Base-by-base conservation (phyloP, 2,797 vertebrate genomes). In the Neosalanx taihuensis region DNA sequence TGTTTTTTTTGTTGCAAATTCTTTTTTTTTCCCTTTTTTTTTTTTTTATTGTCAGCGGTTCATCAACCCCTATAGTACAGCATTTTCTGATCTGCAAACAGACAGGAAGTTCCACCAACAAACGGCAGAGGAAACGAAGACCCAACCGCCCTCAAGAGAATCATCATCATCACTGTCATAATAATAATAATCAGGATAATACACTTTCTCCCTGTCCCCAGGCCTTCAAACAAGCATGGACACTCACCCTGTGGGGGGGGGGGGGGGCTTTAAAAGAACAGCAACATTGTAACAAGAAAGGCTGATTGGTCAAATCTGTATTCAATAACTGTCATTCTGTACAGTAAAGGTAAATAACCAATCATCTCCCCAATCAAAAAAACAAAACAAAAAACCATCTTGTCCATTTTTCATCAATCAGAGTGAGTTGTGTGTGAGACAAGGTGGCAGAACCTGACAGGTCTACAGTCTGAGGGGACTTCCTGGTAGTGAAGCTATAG, bases 11-110 rank as follows among this genome's bases (percentile, higher is more conserved):
- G 7, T 46, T 46, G 41, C 13, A 46, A 46, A 46, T 46, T 80
- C 72, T 76, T 67, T 29, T 74, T n/a, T 83, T 80, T 63, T 67
- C 71, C 37, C 71, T 74, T 76, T 74, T 80, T 87, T 79, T 83
- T 71, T 76, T 83, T 82, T 78, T 78, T 20, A 65, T 35, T 69
- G 23, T 35, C 13, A 41, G 17, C 13, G n/a, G 18, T 35, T 29
- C 26, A 58, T 35, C 29, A n/a, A 74, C 41, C n/a, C 37, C 70
- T 74, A 69, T 81, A 56, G 51, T 56, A 86, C 91, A 92, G 88
- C 86, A 89, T 95, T 94, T 94, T 97, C 96, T 96, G 94, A 95
- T 94, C 95, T 97, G 96, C 96, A 98, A 98, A 98, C 96, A 97
- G 97, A 97, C 51, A 56, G 95, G 88, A 85, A 90, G 84, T 84